Evolutionary conservation across 2,113 vertebrate genomes (phyloP), one percentile per base, ranked within the genome.

Genomic region (Strix aluco): DNA sequence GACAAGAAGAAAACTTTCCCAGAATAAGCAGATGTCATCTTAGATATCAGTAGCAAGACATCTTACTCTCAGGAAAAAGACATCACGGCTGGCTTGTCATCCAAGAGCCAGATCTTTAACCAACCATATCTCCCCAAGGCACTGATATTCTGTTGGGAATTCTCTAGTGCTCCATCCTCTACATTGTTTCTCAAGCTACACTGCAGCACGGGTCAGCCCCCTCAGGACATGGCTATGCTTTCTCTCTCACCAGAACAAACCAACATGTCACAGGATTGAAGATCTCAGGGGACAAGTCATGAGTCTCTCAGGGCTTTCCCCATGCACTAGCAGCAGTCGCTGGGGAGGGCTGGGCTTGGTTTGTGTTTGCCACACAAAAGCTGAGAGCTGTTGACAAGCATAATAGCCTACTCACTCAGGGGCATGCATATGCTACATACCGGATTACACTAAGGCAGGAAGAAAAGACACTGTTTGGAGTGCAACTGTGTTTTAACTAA

Each of bases 201-300:
- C 9, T 38, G 34, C 36, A 81, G 63, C 47, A 66, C 1, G 2
- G 55, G 36, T n/a, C 73, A 84, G 34, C 3, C 15, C 5, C 25
- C 13, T 10, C 29, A 5, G 13, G 27, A 8, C 42, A n/a, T 0
- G 7, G 36, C 71, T 65, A 6, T 1, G 30, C 23, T 66, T 73
- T 30, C 44, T 52, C 22, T 86, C 61, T 69, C 47, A 58, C 22
- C 52, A 59, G 46, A 67, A 8, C 44, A 58, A 7, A 25, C 13
- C 8, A 63, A 3, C 6, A 20, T 26, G 8, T 17, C 47, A 52
- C 36, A 46, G 13, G 29, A 47, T 12, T 11, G 16, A 54, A 40
- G 11, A 42, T 44, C 17, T 70, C n/a, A 10, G 11, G 23, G 26
- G 21, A 10, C 11, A 49, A n/a, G 10, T 5, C 36, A 22, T 1